Evolutionary conservation across 64 coral and sea anemone species (phyloP).

Genomic region (Anthopleura sola): DNA sequence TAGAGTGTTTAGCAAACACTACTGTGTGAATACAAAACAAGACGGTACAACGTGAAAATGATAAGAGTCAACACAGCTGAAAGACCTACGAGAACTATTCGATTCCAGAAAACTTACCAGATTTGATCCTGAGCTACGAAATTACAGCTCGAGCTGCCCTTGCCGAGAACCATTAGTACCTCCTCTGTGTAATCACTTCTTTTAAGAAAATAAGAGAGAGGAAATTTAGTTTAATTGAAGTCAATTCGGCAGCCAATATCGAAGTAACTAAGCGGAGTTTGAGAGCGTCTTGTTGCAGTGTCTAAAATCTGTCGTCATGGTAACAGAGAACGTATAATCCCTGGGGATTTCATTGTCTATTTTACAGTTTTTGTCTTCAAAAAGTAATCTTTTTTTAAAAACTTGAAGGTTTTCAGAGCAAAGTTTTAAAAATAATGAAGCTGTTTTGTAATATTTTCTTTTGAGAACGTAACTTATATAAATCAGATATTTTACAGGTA

Average conservation of each 20-base stretch:
- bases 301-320: neutral
- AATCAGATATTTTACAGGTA: no score
- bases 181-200: neutral
- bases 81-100: neutral
- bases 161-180: constrained; percentile 75
- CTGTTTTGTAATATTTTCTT: neutral
- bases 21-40: neutral
- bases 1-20: constrained; percentile 5
- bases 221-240: neutral
- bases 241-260: neutral
- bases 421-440: neutral
- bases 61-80: constrained; percentile 11
- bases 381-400: neutral
- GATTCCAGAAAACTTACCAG: constrained; percentile 53
- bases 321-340: neutral
- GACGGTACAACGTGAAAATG: neutral
- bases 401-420: neutral
- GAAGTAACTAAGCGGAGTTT: neutral
- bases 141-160: constrained; percentile 65
- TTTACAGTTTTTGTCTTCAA: neutral
- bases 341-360: neutral
- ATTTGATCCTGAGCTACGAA: constrained; percentile 97
- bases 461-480: neutral
- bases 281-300: neutral
- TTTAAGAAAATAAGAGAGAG: neutral